Conservation (phyloP, 2,888 invertebrate species). For the Drosophila merina region DNA sequence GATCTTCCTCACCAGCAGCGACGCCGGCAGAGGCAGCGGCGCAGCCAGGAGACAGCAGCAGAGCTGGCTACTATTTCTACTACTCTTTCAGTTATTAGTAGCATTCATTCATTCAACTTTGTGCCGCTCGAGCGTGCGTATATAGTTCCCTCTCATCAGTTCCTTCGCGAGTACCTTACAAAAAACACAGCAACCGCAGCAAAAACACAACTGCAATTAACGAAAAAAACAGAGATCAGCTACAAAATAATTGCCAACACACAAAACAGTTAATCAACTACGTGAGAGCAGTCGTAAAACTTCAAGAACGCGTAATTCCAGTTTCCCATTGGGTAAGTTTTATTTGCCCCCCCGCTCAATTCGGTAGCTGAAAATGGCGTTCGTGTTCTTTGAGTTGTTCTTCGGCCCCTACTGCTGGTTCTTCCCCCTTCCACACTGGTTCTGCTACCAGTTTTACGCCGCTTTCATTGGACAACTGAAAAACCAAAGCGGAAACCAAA, state of each 20-base stretch:
- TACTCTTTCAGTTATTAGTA: slow-evolving; percentile 75
- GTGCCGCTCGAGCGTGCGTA: slow-evolving; percentile 79
- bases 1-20: slow-evolving; percentile 72
- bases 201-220: background rate
- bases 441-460: slow-evolving; percentile 83
- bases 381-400: slow-evolving; percentile 28
- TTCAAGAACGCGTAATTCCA: slow-evolving; percentile 46
- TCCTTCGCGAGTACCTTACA: slow-evolving; percentile 75
- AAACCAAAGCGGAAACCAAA: slow-evolving; percentile 11
- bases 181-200: slow-evolving; percentile 22
- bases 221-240: slow-evolving; percentile 4
- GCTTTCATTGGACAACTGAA: slow-evolving; percentile 79
- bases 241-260: slow-evolving; percentile 6
- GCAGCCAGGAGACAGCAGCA: slow-evolving; percentile 56
- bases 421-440: slow-evolving; percentile 28
- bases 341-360: slow-evolving; percentile 20
- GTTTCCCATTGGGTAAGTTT: slow-evolving; percentile 50
- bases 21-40: slow-evolving; percentile 50
- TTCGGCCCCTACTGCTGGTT: slow-evolving; percentile 5
- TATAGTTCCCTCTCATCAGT: slow-evolving; percentile 68
- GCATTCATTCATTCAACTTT: slow-evolving; percentile 79
- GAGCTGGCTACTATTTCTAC: slow-evolving; percentile 73
- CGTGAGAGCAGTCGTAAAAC: slow-evolving; percentile 44
- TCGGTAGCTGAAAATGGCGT: slow-evolving; percentile 46
- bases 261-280: slow-evolving; percentile 24